A percentile compares a stretch with the other conserved stretches of the same genome.
These are phyloP conservation scores for Drosophila arizonae DNA, from an alignment of 1,140 invertebrate species.

Conservation along the genomic window DNA sequence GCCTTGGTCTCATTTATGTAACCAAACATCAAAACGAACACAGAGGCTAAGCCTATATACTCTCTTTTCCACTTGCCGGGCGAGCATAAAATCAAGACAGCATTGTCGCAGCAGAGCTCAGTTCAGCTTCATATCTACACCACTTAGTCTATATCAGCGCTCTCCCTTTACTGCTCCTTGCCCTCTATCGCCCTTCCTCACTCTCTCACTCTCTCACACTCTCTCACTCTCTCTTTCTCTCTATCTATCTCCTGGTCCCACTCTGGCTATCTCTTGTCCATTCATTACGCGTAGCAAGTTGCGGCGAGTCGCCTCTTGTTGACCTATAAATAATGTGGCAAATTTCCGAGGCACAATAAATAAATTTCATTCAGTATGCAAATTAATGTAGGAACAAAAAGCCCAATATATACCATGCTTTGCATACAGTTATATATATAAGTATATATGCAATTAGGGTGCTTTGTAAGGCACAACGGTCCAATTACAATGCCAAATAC, in stretches of 20 bases:
- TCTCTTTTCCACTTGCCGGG: no score
- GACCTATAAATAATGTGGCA: constrained; percentile 72
- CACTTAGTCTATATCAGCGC: no score
- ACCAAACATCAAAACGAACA: no score
- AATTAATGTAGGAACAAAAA: constrained; percentile 41
- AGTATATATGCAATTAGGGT: constrained; percentile 34
- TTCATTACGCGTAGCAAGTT: constrained; percentile 43
- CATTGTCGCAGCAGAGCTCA: no score
- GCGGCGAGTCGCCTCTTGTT: constrained; percentile 22
- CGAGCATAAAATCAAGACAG: no score
- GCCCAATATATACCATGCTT: no score
- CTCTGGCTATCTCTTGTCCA: constrained; percentile 6
- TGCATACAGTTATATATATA: neutral
- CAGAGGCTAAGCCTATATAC: no score
- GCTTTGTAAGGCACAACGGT: constrained; percentile 12
- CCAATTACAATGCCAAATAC: constrained; percentile 23
- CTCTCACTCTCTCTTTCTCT: neutral
- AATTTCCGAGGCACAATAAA: constrained; percentile 65
- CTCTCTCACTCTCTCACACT: neutral
- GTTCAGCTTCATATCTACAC: no score
- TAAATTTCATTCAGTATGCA: constrained; percentile 67
- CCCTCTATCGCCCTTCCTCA: neutral
- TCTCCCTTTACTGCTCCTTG: neutral
- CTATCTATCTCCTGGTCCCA: neutral
- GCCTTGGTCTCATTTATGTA: no score